Conservation (phyloP, 2,797 vertebrate genomes). For the Xiphorhynchus erythropygius region DNA sequence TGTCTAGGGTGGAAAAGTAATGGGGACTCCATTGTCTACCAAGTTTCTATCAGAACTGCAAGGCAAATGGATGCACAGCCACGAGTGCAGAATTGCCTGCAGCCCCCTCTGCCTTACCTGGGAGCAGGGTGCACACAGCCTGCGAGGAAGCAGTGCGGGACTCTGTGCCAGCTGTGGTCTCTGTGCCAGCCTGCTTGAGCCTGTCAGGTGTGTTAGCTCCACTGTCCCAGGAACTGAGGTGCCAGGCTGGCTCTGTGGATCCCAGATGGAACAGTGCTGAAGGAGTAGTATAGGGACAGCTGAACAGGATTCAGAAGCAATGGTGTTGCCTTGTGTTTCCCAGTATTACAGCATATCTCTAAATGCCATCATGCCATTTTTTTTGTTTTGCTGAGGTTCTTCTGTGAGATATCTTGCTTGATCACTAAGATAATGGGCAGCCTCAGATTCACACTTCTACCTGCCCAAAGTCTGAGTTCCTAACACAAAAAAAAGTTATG, state of each 20-base stretch:
- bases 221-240: accelerated
- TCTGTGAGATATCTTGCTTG: background rate
- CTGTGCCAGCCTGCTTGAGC: background rate
- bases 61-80: background rate
- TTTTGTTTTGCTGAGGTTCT: background rate
- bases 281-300: background rate
- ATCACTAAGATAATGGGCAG: background rate
- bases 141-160: accelerated
- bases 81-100: background rate
- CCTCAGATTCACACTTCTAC: background rate
- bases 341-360: background rate
- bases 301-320: background rate
- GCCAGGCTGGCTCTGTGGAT: background rate
- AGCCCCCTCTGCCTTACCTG: background rate
- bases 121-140: background rate
- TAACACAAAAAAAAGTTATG: background rate
- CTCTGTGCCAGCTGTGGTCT: background rate
- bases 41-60: background rate
- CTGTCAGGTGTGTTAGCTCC: background rate
- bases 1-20: background rate
- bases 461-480: background rate
- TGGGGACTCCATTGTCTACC: background rate
- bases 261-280: background rate
- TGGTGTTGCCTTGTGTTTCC: background rate
- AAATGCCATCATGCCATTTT: background rate